These are phyloP conservation scores for Tetanocera ferruginea DNA, from an alignment of 2,888 invertebrate species.

Conservation along the genomic window DNA sequence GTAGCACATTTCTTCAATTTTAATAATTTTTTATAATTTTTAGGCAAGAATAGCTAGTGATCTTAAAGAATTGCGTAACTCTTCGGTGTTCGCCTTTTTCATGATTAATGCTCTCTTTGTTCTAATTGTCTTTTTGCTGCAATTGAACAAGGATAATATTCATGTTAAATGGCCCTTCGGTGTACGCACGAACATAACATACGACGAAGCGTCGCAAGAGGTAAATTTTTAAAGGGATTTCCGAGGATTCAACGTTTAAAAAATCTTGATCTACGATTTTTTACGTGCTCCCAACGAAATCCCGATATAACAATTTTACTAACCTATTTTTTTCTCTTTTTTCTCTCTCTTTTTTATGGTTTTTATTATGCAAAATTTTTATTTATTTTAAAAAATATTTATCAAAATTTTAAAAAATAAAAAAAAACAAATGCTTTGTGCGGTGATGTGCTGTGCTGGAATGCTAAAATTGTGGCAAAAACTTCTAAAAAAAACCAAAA, in stretches of 20 bases:
- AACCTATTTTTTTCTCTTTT: constrained; percentile 64
- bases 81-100: constrained; percentile 96
- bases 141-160: constrained; percentile 96
- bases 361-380: constrained; percentile 35
- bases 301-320: constrained; percentile 62
- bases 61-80: constrained; percentile 94
- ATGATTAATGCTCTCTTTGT: constrained; percentile 99
- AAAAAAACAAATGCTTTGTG: constrained; percentile 53
- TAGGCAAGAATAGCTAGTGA: constrained; percentile 92
- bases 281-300: constrained; percentile 54
- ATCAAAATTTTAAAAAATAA: constrained; percentile 40
- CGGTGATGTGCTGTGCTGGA: constrained; percentile 54
- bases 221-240: constrained; percentile 74
- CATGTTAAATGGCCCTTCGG: constrained; percentile 97
- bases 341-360: constrained; percentile 50
- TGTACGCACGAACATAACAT: constrained; percentile 93
- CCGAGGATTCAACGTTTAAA: constrained; percentile 44
- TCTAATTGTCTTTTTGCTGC: constrained; percentile 97
- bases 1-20: constrained; percentile 1
- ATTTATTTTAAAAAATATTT: constrained; percentile 33
- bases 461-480: constrained; percentile 5
- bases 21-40: constrained; percentile 68
- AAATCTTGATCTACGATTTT: constrained; percentile 6
- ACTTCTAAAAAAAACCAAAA: not conserved
- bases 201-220: constrained; percentile 91